Evolutionary conservation across 2,113 vertebrate species (phyloP).

Genomic region (Pampusana beccarii): DNA sequence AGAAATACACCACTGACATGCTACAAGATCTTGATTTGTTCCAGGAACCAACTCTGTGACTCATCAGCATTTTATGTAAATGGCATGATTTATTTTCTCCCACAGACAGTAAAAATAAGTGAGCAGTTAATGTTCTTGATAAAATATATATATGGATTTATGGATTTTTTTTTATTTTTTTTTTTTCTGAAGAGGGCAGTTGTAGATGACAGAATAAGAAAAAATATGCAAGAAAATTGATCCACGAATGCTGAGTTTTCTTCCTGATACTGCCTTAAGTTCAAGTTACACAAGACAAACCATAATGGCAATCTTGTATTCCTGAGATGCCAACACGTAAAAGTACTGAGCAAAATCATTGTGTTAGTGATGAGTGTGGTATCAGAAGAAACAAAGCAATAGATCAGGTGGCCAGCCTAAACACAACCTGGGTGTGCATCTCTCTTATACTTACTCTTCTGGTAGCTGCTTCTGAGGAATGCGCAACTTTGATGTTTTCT

Average conservation of each 20-base stretch:
- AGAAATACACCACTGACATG: not conserved
- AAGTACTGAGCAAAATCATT: not conserved
- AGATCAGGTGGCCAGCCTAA: not conserved
- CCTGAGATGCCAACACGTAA: not conserved
- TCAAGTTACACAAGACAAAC: not conserved
- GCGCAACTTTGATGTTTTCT: not conserved
- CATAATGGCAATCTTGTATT: not conserved
- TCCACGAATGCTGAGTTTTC: not conserved
- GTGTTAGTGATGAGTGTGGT: not conserved
- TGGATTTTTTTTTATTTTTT: no score
- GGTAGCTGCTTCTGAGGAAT: not conserved
- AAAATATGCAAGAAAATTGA: not conserved
- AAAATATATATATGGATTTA: no score
- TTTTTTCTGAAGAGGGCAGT: not conserved
- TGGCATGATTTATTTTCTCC: not conserved
- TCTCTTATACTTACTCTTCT: not conserved
- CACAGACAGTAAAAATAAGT: not conserved
- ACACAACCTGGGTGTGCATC: not conserved
- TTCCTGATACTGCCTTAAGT: not conserved
- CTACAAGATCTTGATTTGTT: constrained; percentile 12
- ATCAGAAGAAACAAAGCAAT: not conserved
- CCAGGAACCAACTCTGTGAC: not conserved
- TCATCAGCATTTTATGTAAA: constrained; percentile 29
- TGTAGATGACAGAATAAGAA: not conserved
- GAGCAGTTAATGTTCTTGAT: not conserved